phyloP scores from a whole-genome alignment of 2,797 vertebrate genomes.

The Mycteria americana region DNA sequence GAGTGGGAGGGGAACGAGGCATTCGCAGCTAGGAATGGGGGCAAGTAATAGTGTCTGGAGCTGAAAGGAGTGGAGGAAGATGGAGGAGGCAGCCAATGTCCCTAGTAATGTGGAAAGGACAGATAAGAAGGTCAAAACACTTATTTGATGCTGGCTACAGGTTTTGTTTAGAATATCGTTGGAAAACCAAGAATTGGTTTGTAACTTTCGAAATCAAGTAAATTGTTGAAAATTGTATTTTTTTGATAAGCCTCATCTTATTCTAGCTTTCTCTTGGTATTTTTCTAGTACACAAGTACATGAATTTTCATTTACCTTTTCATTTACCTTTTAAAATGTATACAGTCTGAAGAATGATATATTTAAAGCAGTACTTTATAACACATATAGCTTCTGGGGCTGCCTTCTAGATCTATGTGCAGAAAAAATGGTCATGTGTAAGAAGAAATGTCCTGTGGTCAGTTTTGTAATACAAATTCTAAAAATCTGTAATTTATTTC shows the following conservation, averaged over 20 bases:
- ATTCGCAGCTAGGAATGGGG: not conserved
- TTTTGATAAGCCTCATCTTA: not conserved
- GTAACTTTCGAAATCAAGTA: not conserved
- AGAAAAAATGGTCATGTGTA: not conserved
- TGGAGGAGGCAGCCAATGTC: not conserved
- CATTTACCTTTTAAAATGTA: not conserved
- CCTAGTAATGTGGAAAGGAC: not conserved
- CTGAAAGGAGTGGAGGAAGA: not conserved
- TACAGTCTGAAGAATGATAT: not conserved
- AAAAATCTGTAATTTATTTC: slow-evolving; percentile 25
- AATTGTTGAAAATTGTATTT: not conserved
- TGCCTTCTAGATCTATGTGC: not conserved
- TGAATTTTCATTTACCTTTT: not conserved
- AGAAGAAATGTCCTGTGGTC: slow-evolving; percentile 3
- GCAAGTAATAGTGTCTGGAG: not conserved
- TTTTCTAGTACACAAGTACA: not conserved
- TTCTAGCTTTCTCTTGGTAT: not conserved
- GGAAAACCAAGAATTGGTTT: not conserved
- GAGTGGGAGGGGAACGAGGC: not conserved
- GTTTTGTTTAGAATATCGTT: not conserved
- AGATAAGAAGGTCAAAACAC: not conserved
- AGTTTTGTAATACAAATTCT: slow-evolving; percentile 14
- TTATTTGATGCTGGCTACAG: not conserved
- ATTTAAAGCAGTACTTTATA: not conserved
- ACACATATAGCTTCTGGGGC: not conserved